Evolutionary conservation across 2,113 vertebrate genomes (phyloP).

Genomic region (Myotis yumanensis): DNA sequence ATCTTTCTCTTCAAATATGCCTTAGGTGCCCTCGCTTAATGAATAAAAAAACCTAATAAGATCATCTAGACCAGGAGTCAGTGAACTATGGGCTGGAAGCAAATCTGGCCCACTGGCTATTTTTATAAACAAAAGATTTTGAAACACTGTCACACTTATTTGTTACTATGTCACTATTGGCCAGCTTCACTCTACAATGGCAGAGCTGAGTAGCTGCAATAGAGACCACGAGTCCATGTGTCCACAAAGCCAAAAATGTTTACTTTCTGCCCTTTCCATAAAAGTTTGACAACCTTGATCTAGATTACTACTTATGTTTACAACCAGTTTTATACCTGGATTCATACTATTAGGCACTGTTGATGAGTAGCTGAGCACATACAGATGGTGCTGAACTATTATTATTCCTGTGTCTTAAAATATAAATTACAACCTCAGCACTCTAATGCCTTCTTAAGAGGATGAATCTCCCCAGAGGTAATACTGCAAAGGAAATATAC

Average conservation of each 20-base stretch:
- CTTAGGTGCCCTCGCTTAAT: neutral
- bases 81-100: neutral
- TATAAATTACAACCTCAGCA: neutral
- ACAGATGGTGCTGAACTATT: neutral
- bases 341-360: neutral
- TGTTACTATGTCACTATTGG: neutral
- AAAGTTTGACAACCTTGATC: neutral
- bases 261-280: neutral
- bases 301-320: neutral
- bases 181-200: neutral
- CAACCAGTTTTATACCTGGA: neutral
- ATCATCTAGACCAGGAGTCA: neutral
- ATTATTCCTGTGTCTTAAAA: neutral
- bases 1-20: neutral
- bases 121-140: constrained; percentile 18
- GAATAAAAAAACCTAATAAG: constrained; percentile 9
- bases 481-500: neutral
- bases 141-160: neutral
- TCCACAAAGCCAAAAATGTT: neutral
- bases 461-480: neutral
- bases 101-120: neutral
- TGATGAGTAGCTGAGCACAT: neutral
- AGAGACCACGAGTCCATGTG: neutral
- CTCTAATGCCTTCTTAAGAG: neutral
- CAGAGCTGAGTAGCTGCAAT: neutral